Evolutionary conservation across 2,888 invertebrate genomes (phyloP).

Genomic region (Blastobasis lacticolella): DNA sequence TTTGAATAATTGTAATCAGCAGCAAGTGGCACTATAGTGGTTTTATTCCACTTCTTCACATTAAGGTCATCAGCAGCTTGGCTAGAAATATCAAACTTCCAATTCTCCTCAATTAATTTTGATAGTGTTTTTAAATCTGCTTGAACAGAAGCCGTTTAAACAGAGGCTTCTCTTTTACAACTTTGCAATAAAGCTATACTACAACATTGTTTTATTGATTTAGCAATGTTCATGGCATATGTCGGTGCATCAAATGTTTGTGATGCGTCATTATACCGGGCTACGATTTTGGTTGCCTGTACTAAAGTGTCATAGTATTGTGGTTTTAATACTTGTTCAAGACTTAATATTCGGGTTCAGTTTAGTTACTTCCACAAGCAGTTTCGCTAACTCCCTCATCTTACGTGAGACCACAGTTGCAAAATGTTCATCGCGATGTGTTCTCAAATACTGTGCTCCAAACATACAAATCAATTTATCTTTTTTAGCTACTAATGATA

Average conservation of each 20-base stretch:
- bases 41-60: constrained; percentile 1
- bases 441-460: no score
- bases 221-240: constrained; percentile 17
- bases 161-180: not conserved
- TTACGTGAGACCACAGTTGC: no score
- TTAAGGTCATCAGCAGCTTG: not conserved
- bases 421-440: no score
- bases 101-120: constrained; percentile 5
- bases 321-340: no score
- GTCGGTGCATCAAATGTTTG: constrained; percentile 9
- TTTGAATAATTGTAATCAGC: constrained; percentile 15
- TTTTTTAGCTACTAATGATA: no score
- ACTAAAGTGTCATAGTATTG: no score
- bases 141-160: not conserved
- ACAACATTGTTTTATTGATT: constrained; percentile 16
- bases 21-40: constrained; percentile 15
- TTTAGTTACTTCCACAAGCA: no score
- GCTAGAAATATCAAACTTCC: constrained; percentile 2
- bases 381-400: no score
- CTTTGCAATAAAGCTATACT: constrained; percentile 13
- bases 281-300: no score
- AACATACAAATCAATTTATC: no score
- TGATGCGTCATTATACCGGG: no score
- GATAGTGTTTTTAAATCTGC: constrained; percentile 8
- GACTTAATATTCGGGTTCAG: no score